Evolutionary conservation across 2,888 invertebrate species (phyloP), one percentile per base, ranked within the genome.

Genomic region (Tachina fera): DNA sequence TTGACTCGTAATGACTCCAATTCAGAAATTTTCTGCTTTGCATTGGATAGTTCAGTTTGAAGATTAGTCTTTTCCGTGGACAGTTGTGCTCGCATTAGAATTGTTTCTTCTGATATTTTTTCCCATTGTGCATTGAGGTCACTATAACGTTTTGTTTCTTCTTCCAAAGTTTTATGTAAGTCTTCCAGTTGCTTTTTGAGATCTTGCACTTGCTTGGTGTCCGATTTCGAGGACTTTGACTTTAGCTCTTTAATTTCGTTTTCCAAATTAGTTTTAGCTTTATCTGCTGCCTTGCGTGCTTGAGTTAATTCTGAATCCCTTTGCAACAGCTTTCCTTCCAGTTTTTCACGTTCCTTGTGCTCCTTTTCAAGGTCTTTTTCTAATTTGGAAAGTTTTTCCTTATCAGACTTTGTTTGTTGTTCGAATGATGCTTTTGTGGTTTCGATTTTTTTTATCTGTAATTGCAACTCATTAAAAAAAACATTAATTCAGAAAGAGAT

Each of bases 121-220:
- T 97, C 97, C 92, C 97, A 97, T 92, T 96, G 97, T 19, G 95
- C 94, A 45, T 96, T 97, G 75, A 98, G 93, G 88, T 97, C 96
- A 67, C 96, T 96, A 90, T 96, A 96, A 87, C 96, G 96, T 87
- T 96, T 95, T 87, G 95, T 95, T 90, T 96, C 96, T 68, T 94
- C 94, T 22, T 94, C 94, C 53, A 97, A 90, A 45, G 95, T 94
- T 88, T 94, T 94, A 91, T 97, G 96, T 79, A 96, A 91, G 89
- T 95, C 96, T 95, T 93, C 90, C 92, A 94, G 86, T 85, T 90
- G 91, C 84, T 91, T 90, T 78, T 90, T 91, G 5, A 92, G 88
- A 72, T 94, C 95, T 93, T 93, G 96, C 95, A 96, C 92, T 95
- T 95, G 90, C 95, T 95, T 93, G 94, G 95, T 90, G 94, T 96